These are phyloP conservation scores for Zoanthus sociatus DNA, from an alignment of 92 coral and sea anemone genomes.

Conservation along the genomic window DNA sequence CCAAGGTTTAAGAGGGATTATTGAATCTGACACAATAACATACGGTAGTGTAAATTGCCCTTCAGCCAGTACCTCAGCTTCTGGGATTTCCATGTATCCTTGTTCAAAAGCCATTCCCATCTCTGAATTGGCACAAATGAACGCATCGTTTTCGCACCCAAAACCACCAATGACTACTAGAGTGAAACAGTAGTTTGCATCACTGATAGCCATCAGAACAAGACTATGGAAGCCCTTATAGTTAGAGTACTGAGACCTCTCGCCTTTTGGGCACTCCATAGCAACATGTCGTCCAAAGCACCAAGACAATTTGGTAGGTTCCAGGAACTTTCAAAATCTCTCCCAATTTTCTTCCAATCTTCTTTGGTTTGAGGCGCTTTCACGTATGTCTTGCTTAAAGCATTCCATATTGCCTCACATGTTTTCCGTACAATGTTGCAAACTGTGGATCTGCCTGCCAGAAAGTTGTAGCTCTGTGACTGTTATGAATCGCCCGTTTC, in stretches of 20 bases:
- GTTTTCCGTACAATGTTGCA: no score
- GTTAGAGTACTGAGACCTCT: constrained; percentile 1
- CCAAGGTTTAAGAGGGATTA: constrained; percentile 42
- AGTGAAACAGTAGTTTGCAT: constrained; percentile 21
- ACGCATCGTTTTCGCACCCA: constrained; percentile 50
- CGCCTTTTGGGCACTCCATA: neutral
- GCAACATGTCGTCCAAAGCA: no score
- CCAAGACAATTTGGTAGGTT: no score
- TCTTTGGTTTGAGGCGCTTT: no score
- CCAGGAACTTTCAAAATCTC: no score
- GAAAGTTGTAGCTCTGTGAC: no score
- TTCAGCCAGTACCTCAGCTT: constrained; percentile 22
- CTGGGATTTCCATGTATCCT: constrained; percentile 18
- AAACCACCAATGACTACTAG: constrained; percentile 34
- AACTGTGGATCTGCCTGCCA: no score
- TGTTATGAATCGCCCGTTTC: no score
- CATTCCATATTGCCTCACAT: no score
- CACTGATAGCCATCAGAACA: constrained; percentile 12
- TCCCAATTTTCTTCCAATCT: no score
- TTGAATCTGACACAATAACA: constrained; percentile 32
- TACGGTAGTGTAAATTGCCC: constrained; percentile 19
- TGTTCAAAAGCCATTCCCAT: constrained; percentile 30
- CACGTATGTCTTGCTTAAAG: no score
- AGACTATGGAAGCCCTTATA: constrained; percentile 45
- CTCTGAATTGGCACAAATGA: constrained; percentile 23